A percentile compares a stretch with the other conserved stretches of the same genome.
Conservation (phyloP, 2,113 vertebrate genomes). For the Rhea americana region DNA sequence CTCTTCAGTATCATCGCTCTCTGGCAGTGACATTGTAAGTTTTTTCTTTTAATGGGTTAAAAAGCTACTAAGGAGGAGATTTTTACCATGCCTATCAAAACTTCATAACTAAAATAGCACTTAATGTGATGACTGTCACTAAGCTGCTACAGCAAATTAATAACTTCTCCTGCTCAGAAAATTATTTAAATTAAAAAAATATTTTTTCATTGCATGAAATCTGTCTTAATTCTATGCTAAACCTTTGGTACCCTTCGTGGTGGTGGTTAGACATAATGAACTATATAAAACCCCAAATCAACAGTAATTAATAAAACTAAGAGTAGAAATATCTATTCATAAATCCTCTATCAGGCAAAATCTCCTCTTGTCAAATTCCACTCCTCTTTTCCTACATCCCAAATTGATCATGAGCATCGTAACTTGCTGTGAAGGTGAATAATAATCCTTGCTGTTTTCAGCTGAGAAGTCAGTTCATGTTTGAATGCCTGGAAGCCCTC, state of each 20-base stretch:
- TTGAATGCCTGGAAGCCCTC: background rate
- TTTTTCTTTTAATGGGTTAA: conserved; percentile 3
- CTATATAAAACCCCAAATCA: background rate
- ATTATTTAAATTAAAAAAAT: background rate
- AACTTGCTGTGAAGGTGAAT: background rate
- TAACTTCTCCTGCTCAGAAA: background rate
- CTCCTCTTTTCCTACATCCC: background rate
- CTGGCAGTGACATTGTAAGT: conserved; percentile 94
- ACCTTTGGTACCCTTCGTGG: background rate
- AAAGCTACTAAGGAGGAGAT: background rate
- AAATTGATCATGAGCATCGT: background rate
- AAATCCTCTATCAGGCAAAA: background rate
- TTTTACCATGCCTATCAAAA: background rate
- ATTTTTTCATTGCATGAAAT: background rate
- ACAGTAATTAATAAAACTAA: background rate
- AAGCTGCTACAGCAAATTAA: background rate
- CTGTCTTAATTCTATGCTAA: background rate
- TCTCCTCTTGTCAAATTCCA: background rate
- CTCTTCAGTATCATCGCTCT: conserved; percentile 91
- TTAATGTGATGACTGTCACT: background rate
- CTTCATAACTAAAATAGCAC: background rate
- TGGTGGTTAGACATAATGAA: background rate
- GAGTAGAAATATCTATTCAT: background rate
- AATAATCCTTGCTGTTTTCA: background rate
- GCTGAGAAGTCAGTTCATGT: background rate